A percentile compares a stretch with the other conserved stretches of the same genome.
phyloP scores from a whole-genome alignment of 2,888 invertebrate genomes.

The Chirona hameri region DNA sequence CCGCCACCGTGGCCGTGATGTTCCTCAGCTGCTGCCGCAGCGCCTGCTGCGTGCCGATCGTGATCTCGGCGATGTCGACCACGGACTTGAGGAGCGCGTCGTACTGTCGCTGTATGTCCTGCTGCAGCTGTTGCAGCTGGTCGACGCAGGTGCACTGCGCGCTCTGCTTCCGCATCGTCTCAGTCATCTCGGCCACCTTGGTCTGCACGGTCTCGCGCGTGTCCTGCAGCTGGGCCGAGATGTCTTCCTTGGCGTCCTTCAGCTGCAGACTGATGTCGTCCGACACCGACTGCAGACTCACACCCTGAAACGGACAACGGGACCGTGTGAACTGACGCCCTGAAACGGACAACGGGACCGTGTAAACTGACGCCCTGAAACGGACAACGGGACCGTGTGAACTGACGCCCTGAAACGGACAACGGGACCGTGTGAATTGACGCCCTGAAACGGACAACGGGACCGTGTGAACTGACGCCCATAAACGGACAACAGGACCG shows the following conservation, averaged over 20 bases:
- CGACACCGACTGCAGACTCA: constrained; percentile 8
- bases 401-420: no score
- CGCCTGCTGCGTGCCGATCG: constrained; percentile 14
- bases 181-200: not conserved
- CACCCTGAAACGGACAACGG: not conserved
- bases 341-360: no score
- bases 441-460: no score
- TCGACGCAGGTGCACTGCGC: not conserved
- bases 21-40: not conserved
- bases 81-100: constrained; percentile 5
- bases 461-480: no score
- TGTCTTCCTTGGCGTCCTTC: not conserved
- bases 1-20: not conserved
- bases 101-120: not conserved
- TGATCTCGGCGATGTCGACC: constrained; percentile 23
- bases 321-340: no score
- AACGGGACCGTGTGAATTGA: no score
- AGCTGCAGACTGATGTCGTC: not conserved
- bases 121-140: not conserved
- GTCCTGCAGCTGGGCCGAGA: not conserved
- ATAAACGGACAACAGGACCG: no score
- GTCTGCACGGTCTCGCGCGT: not conserved
- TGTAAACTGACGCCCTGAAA: no score
- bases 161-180: not conserved
- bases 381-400: no score